phyloP scores from a whole-genome alignment of 2,888 invertebrate species.

The Tiliacea aurago region DNA sequence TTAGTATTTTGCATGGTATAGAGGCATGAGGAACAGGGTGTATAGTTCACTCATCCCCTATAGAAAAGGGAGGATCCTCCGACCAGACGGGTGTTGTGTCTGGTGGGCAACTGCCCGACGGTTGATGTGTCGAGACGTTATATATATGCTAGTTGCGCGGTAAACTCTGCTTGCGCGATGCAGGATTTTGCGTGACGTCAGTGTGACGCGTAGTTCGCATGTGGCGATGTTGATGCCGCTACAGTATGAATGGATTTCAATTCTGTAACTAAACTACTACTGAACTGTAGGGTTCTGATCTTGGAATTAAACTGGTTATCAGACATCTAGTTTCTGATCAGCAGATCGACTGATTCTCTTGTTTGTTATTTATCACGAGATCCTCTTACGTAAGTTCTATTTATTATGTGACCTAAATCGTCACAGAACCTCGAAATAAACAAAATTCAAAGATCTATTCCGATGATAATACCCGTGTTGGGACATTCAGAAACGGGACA shows the following conservation, averaged over 20 bases:
- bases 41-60: too few species aligned
- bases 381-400: neutral
- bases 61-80: too few species aligned
- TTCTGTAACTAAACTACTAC: neutral
- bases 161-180: too few species aligned
- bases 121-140: too few species aligned
- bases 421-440: slow-evolving; percentile 37
- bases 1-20: neutral
- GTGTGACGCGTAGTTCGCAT: too few species aligned
- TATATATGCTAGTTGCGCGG: too few species aligned
- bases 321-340: neutral
- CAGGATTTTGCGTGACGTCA: too few species aligned
- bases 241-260: neutral
- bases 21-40: too few species aligned
- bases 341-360: neutral
- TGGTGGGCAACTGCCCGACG: too few species aligned
- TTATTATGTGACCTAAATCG: slow-evolving; percentile 32
- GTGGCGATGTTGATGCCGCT: too few species aligned
- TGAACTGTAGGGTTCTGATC: neutral
- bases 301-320: neutral
- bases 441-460: slow-evolving; percentile 31
- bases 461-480: slow-evolving; percentile 39
- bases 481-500: slow-evolving; percentile 42
- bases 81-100: too few species aligned
- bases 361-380: slow-evolving; percentile 16